Base-by-base conservation (phyloP, 1,140 invertebrate species). In the Drosophila leontia region DNA sequence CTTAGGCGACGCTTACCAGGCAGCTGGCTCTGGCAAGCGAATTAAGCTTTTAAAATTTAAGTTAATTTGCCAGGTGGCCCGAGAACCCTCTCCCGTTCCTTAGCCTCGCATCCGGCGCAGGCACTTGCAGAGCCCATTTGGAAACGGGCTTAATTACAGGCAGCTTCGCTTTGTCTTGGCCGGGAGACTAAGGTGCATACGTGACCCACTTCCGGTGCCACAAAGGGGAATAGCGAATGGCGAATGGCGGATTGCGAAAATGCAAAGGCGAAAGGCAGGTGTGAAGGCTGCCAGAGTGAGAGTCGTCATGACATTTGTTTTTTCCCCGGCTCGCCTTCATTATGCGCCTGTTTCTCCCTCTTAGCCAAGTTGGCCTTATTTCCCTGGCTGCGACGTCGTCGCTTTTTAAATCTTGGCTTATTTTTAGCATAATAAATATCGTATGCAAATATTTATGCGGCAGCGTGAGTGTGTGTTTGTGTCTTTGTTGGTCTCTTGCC, bases 401-500 rank as follows among this genome's bases (percentile, higher is more conserved):
- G 53, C 53, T 56, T 83, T 87, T 87, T 74, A 90, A 82, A 85
- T 90, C 85, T 85, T 91, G 75, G 86, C 85, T 90, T 90, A 90
- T 90, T 90, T 90, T 91, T 85, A 90, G 85, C 85, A 85, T 90
- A 80, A 85, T 91, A 90, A 90, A 88, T 88, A 85, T 79, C 67
- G 71, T 84, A 88, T 90, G 86, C 78, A 90, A 90, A 85, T 90
- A 80, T 85, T 90, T 85, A 81, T 85, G 85, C 61, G 69, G 58
- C 61, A 51, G 42, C 76, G 53, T 55, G 61, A 48, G 63, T 42
- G 44, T 39, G 60, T 69, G 15, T 61, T 17, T 51, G 64, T 47
- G 29, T 71, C 63, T 78, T 75, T 77, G 79, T 79, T 53, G 44
- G 34, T 62, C 51, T 29, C 37, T 39, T 39, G 7, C 29, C 41